Base-by-base conservation (phyloP, 2,113 vertebrate genomes). In the Hypomesus transpacificus region DNA sequence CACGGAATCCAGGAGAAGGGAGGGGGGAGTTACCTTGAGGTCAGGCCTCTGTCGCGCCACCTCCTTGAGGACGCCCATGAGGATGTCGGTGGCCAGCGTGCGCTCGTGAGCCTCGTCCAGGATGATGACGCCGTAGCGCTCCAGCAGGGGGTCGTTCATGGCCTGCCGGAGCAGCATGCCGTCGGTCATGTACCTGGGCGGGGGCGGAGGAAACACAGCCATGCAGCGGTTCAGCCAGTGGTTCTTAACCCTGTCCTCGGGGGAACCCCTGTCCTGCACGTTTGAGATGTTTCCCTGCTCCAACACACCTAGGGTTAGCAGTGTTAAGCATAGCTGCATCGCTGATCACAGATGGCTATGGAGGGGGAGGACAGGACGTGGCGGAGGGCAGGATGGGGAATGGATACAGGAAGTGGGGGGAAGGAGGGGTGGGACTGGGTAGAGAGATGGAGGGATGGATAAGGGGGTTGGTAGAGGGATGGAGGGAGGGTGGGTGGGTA, bases 121-220 rank as follows among this genome's bases (percentile, higher is more conserved):
- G 83, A 98, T 98, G 84, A 98, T 96, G 70, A 98, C 96, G 57
- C 96, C 95, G 0, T 98, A 98, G 62, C 95, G 94, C 74, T 98
- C 96, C 70, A 98, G 90, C 67, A 98, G 90, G n/a, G 96, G 96
- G 83, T 99, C 96, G 2, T 98, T 98, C 96, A 98, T 98, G 14
- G 95, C 96, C 84, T 98, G 96, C 58, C 96, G 94, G 74, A 98
- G 95, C 80, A 98, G 82, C 97, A 98, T 98, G 72, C 97, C 97
- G 74, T 99, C 96, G 75, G 96, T 98, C 96, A 98, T 98, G 75
- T 98, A 98, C 80, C 96, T 98, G 68, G 4, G 61, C 4, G 51
- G 63, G 63, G 14, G 39, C 6, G 22, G 8, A n/a, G 20, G n/a
- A 68, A 28, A 69, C 52, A 59, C 52, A 54, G 14, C 11, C 9